Base-by-base conservation (phyloP, 2,888 invertebrate species). In the Synanthedon andrenaeformis region DNA sequence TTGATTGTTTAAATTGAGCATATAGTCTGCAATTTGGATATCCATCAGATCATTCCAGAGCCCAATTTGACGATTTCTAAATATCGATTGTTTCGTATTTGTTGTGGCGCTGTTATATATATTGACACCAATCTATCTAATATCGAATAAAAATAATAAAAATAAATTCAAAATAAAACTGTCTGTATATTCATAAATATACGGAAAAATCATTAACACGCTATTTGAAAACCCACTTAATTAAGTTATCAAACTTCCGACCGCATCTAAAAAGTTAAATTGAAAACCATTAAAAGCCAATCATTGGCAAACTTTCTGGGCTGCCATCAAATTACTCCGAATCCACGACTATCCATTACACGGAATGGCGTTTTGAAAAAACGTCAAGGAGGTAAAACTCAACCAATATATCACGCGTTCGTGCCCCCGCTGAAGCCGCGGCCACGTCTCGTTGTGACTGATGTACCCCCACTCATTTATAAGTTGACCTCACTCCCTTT, bases 211-310 rank as follows among this genome's bases (percentile, higher is more conserved):
- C 55, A 58, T 59, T 60, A 59, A 52, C 57, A 53, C 45, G 52
- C 49, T 52, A 57, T 57, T 65, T 19, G 51, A 12, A 51, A 19
- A 49, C 49, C 23, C 41, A 62, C 67, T 70, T 67, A 70, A 74
- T 72, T 67, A 67, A 74, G 66, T 75, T 74, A 74, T 72, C 65
- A 70, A 80, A 78, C 67, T 79, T 71, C 58, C 59, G 62, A 70
- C 67, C 69, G 67, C 70, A 74, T 73, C 69, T 67, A 70, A 67
- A 65, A 80, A 79, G 76, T 79, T 79, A 75, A 79, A 81, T 77
- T 78, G 79, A 76, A 79, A 78, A 74, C 75, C 76, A 77, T 79
- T 79, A 78, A 74, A 76, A 67, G 70, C 65, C 72, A 75, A 74
- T 76, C 73, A 70, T 73, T 68, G 69, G 62, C 60, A 66, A 72